Evolutionary conservation across 2,888 invertebrate species (phyloP), one percentile per base, ranked within the genome.

Genomic region (Pteria penguin): DNA sequence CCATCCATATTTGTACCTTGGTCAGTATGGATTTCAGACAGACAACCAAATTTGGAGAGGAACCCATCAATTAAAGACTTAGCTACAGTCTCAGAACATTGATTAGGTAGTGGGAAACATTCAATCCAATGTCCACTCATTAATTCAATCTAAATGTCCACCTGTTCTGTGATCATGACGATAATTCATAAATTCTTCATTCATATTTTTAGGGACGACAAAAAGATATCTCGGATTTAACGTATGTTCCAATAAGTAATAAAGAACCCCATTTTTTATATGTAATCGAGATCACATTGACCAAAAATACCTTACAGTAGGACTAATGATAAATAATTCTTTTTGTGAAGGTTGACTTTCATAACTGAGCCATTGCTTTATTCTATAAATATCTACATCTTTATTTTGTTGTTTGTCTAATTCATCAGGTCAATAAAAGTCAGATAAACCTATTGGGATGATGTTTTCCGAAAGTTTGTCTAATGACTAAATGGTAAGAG

Each of bases 1-100:
- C 70, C 62, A 31, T 78, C 78, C 57, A 78, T 62, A 70, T 78
- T 70, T 31, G 22, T 54, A 1, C 74, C 74, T 45, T 74, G 74
- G 22, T 74, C 74, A 32, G 63, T 45, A 26, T 73, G 68, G 14
- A 75, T 18, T 52, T 68, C 60, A 1, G 54, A 45, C 0, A 75
- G 75, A 63, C 73, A 67, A 2, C 68, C 78, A 63, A 68, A 72
- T 33, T 68, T n/a, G 5, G 58, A 45, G 22, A 68, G 33, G 60
- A 14, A 24, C 31, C 66, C 5, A 62, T 60, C n/a, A n/a, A n/a
- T n/a, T n/a, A n/a, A n/a, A n/a, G n/a, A n/a, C n/a, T n/a, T n/a
- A n/a, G n/a, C n/a, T 1, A 72, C 27, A 8, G 36, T 57, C 26
- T 70, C 74, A n/a, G 74, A 29, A n/a, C 3, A 54, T 27, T 75